Conservation (phyloP, 1,140 invertebrate genomes). For the Aphis craccivora region DNA sequence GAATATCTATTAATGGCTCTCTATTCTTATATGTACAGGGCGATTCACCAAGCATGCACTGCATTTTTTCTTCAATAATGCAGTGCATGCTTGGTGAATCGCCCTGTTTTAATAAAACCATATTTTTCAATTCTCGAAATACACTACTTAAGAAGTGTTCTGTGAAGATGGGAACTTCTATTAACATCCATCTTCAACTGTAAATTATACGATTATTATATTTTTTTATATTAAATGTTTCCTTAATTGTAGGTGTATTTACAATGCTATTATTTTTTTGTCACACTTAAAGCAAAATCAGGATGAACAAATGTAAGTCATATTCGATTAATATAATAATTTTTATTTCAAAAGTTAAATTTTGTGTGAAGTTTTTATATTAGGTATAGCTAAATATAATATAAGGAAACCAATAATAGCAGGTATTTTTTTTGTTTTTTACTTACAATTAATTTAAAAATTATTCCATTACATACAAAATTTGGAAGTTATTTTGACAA, state of each 20-base stretch:
- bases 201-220: too few species aligned
- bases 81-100: too few species aligned
- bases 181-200: too few species aligned
- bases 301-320: background rate
- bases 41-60: too few species aligned
- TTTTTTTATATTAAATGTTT: background rate
- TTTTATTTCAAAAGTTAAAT: background rate
- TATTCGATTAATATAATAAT: background rate
- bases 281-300: background rate
- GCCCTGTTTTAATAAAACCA: too few species aligned
- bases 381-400: background rate
- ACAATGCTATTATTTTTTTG: background rate
- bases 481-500: background rate
- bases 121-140: too few species aligned
- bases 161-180: too few species aligned
- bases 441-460: slow-evolving; percentile 13
- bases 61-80: too few species aligned
- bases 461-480: slow-evolving; percentile 23
- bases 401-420: background rate
- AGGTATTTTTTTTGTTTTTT: background rate
- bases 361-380: background rate
- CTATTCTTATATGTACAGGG: too few species aligned
- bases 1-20: too few species aligned
- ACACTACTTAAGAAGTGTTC: too few species aligned
- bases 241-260: background rate